Base-by-base conservation (phyloP, 2,888 invertebrate genomes). In the Pediacus dermestoides region DNA sequence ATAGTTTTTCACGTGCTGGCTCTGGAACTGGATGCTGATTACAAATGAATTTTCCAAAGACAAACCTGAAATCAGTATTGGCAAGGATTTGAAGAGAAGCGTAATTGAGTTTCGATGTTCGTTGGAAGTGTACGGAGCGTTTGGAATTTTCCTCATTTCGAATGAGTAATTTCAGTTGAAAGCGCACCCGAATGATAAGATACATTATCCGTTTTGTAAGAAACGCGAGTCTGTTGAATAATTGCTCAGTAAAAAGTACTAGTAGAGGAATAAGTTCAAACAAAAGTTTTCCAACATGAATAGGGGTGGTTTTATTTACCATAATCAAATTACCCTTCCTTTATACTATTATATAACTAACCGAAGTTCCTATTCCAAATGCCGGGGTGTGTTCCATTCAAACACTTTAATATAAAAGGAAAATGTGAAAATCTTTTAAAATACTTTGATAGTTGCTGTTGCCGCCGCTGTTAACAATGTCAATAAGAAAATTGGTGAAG, bases 51-150 rank as follows among this genome's bases (percentile, higher is more conserved):
- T 23, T 12, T 26, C 11, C 37, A 33, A 18, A 38, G 33, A 33
- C 33, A 38, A 27, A 26, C 16, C 25, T 12, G 30, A 44, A 36
- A 47, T 44, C 46, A 32, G 37, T 39, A 39, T 36, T 18, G 42
- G 38, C 44, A 37, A 48, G 50, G 46, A 45, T 50, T 46, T 36
- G 44, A 42, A 48, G 45, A 39, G 10, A 45, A 39, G 37, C 46
- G 46, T 50, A 53, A 54, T 54, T 48, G 51, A 51, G 53, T 53
- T 55, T 48, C 50, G 42, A 44, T 53, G 52, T 53, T 48, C 48
- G 30, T 27, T 30, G 35, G 34, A 28, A n/a, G n/a, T n/a, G 13
- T 3, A 28, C 10, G 27, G 34, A 36, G 26, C 31, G 8, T 22
- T 25, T 23, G 9, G 45, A 40, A 44, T 46, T 46, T 48, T 46